phyloP scores from a whole-genome alignment of 1,140 invertebrate species.

The Drosophila saltans region DNA sequence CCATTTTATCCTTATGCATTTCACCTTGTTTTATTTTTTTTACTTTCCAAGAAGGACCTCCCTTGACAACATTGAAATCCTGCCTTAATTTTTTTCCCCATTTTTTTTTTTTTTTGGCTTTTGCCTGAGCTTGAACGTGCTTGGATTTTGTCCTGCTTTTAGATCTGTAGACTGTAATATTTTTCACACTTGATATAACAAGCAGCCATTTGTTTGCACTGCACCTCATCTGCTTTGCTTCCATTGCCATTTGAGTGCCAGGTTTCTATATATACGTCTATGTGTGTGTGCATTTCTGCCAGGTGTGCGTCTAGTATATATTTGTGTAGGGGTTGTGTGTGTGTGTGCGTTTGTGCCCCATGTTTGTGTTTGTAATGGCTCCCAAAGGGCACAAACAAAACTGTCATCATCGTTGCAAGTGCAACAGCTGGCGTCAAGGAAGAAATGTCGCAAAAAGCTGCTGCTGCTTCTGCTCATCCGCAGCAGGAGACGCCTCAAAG shows the following conservation, averaged over 20 bases:
- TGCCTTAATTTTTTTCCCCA: constrained; percentile 16
- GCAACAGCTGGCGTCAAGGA: not conserved
- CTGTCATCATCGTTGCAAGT: constrained; percentile 52
- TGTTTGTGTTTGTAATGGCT: constrained; percentile 65
- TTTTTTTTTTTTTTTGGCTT: constrained; percentile 23
- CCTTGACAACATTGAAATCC: constrained; percentile 47
- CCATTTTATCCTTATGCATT: constrained; percentile 13
- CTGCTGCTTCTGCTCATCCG: constrained; percentile 19
- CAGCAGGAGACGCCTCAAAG: constrained; percentile 38
- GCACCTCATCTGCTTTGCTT: constrained; percentile 42
- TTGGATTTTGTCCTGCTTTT: not conserved
- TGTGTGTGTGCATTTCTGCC: constrained; percentile 15
- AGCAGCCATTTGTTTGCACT: constrained; percentile 58
- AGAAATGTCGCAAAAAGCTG: constrained; percentile 21
- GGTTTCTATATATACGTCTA: constrained; percentile 10
- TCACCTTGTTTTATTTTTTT: not conserved
- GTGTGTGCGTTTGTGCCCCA: constrained; percentile 7
- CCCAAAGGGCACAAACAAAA: constrained; percentile 66
- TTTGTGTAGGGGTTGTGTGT: not conserved
- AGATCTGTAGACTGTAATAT: constrained; percentile 40
- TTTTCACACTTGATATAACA: constrained; percentile 75
- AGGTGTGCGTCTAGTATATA: constrained; percentile 22
- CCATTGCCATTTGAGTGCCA: constrained; percentile 44
- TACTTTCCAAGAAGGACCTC: constrained; percentile 5
- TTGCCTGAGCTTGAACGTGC: constrained; percentile 27